Conservation (phyloP, 1,140 invertebrate species). For the Lethocerus indicus region DNA sequence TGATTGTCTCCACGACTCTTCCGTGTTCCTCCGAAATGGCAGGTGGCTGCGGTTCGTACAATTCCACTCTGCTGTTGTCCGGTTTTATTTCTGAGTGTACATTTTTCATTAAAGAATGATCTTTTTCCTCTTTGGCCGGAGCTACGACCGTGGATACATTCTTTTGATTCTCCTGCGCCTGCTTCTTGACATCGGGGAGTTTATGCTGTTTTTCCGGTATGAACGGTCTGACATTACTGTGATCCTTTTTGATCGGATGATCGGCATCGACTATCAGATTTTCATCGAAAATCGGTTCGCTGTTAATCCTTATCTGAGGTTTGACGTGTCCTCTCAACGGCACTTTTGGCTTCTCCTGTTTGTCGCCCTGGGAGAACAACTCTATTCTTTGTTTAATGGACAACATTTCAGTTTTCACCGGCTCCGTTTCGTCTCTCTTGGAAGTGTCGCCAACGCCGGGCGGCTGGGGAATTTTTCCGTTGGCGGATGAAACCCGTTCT, state of each 20-base stretch:
- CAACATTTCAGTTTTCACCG: neutral
- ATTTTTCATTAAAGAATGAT: too few relatives aligned
- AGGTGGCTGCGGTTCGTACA: too few relatives aligned
- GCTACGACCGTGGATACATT: too few relatives aligned
- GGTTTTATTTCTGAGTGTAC: too few relatives aligned
- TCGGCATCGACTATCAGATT: constrained; percentile 3
- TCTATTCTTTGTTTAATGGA: constrained; percentile 17
- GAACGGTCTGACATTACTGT: too few relatives aligned
- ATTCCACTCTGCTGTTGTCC: neutral
- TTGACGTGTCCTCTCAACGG: constrained; percentile 1
- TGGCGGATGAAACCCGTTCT: constrained; percentile 10
- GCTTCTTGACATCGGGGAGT: too few relatives aligned
- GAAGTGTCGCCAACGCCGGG: too few relatives aligned
- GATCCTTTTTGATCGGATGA: too few relatives aligned
- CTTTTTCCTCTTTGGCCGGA: too few relatives aligned
- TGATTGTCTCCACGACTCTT: constrained; percentile 24
- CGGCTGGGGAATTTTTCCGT: neutral
- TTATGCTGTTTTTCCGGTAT: too few relatives aligned
- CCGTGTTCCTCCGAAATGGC: constrained; percentile 17
- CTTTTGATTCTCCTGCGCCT: too few relatives aligned
- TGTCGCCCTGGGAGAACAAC: constrained; percentile 15
- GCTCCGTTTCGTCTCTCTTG: neutral
- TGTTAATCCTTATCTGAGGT: constrained; percentile 11
- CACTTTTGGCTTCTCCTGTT: constrained; percentile 11
- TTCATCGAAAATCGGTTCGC: constrained; percentile 8